Conservation (phyloP, 2,113 vertebrate genomes). For the Leptocoma aspasia region DNA sequence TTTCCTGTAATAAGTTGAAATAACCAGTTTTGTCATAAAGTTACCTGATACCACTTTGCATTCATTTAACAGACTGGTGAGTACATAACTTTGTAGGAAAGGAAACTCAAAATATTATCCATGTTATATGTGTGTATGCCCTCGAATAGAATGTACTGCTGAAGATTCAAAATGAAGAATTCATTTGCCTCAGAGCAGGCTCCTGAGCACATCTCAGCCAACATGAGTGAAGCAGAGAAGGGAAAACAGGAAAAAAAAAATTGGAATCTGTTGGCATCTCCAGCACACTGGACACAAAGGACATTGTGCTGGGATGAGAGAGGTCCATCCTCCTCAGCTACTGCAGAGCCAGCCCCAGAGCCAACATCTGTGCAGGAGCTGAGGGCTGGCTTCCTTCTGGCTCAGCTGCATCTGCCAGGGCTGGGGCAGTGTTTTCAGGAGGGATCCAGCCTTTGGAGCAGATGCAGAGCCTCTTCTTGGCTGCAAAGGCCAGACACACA, state of each 20-base stretch:
- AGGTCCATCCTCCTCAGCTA: background rate
- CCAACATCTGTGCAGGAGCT: background rate
- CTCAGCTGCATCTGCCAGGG: background rate
- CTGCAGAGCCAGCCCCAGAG: background rate
- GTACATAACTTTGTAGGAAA: background rate
- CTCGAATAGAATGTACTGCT: background rate
- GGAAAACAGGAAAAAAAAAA: background rate
- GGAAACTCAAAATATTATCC: background rate
- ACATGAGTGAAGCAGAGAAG: background rate
- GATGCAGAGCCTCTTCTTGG: background rate
- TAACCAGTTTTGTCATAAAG: background rate
- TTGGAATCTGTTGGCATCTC: background rate
- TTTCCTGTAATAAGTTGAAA: background rate
- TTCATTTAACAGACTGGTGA: background rate
- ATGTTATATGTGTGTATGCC: background rate
- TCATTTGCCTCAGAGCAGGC: background rate
- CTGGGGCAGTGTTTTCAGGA: background rate
- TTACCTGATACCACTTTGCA: background rate
- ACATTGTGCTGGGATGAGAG: background rate
- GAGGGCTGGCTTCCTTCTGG: background rate
- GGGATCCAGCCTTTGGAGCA: background rate
- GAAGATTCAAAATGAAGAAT: background rate
- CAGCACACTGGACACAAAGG: background rate
- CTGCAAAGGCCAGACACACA: background rate
- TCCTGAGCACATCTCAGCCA: background rate